These are phyloP conservation scores for Rotaria macrura DNA, from an alignment of 2,888 invertebrate genomes.

Conservation along the genomic window DNA sequence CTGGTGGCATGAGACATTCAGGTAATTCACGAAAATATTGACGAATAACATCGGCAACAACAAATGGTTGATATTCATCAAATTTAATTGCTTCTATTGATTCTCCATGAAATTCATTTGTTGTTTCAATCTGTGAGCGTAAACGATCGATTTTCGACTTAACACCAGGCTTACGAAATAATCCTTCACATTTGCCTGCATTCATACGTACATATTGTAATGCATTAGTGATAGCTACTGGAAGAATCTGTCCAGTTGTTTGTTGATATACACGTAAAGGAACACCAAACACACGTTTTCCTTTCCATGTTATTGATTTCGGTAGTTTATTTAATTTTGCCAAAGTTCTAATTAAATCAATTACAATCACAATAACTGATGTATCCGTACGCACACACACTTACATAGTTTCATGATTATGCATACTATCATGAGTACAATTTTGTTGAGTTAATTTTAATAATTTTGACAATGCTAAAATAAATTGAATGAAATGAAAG, in stretches of 20 bases:
- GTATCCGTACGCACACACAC: neutral
- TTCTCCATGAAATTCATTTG: neutral
- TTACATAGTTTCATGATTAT: slow-evolving; percentile 10
- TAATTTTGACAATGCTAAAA: neutral
- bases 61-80: slow-evolving; percentile 8
- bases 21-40: slow-evolving; percentile 22
- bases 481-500: neutral
- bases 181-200: neutral
- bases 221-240: neutral
- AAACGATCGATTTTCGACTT: slow-evolving; percentile 15
- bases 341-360: neutral
- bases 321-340: neutral
- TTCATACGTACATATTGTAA: neutral
- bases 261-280: slow-evolving; percentile 8
- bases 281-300: slow-evolving; percentile 17
- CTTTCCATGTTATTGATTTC: slow-evolving; percentile 5
- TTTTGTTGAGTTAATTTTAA: neutral
- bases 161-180: slow-evolving; percentile 23
- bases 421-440: slow-evolving; percentile 11
- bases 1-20: slow-evolving; percentile 11
- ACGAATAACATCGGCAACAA: slow-evolving; percentile 19
- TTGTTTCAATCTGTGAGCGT: neutral
- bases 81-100: neutral
- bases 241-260: neutral
- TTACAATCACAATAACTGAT: neutral